Base-by-base conservation (phyloP, 1,140 invertebrate species). In the Pararge aegeria region DNA sequence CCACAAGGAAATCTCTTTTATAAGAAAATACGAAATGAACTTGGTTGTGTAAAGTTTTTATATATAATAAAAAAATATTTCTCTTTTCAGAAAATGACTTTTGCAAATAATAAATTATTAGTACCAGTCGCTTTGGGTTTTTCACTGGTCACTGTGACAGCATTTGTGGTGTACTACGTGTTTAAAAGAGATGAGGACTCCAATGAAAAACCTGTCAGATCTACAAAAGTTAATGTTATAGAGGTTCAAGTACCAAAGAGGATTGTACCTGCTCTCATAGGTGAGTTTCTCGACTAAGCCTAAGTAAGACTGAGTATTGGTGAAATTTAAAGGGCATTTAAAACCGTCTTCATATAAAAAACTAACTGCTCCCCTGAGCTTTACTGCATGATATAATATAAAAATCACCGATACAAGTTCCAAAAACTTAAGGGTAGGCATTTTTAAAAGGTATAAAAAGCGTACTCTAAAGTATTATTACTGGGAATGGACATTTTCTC, bases 151-250 rank as follows among this genome's bases (percentile, higher is more conserved):
- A 80, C 84, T 15, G 84, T 86, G 0, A 83, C 79, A 57, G 83
- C 84, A 24, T 79, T 87, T 73, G 84, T 87, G 15, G 74, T 80
- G 1, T 89, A 89, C 53, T 89, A 87, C 64, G 56, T 89, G 0
- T 80, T 89, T 13, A 87, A 85, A 61, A 81, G 78, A 63, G 87
- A 89, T 34, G 83, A 86, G 30, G 79, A 86, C 13, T 62, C 74
- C 10, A 59, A 60, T 19, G 60, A 74, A 3, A 80, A 80, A 42
- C 50, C 50, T 48, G 58, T 89, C 0, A 81, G 78, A 52, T 75
- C 80, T 5, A 66, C 83, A 20, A 77, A 73, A 61, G 53, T 78
- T 1, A 82, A 85, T 63, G 49, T 76, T 5, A 86, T 87, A 69
- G 87, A 89, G 53, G 72, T 89, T 5, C 56, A 67, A 49, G 79